These are phyloP conservation scores for Neostethus bicornis DNA, from an alignment of 2,797 vertebrate genomes.

Conservation along the genomic window DNA sequence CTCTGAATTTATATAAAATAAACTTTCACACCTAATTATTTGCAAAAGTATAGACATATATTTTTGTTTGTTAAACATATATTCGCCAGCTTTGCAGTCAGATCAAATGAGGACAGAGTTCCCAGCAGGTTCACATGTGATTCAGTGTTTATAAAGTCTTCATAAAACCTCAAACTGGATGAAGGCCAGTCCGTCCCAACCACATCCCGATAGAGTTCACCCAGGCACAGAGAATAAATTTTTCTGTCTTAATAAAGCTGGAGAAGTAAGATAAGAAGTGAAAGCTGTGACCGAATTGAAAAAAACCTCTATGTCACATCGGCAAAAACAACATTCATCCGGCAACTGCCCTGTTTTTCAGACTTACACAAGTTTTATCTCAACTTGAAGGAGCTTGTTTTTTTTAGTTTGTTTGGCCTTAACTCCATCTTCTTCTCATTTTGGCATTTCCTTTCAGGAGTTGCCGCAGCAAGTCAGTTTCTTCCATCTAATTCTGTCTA, in stretches of 20 bases:
- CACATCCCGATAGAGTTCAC: neutral
- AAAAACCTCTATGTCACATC: neutral
- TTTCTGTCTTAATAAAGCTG: neutral
- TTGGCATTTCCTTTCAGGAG: too few species aligned
- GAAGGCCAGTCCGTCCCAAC: neutral
- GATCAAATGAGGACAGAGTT: neutral
- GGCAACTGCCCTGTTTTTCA: too few species aligned
- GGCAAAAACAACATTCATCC: neutral
- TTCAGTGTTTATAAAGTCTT: neutral
- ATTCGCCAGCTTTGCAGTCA: neutral
- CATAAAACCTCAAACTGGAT: neutral
- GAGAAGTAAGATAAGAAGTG: neutral
- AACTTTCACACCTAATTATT: neutral
- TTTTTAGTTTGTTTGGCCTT: too few species aligned
- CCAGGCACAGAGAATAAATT: neutral
- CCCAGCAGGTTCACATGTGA: conserved; percentile 10
- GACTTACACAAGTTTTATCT: too few species aligned
- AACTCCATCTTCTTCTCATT: too few species aligned
- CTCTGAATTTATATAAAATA: too few species aligned
- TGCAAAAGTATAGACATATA: neutral
- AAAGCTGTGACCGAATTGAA: neutral
- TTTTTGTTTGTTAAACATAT: neutral
- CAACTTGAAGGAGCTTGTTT: too few species aligned
- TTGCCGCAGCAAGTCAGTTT: too few species aligned
- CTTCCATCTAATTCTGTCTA: too few species aligned